Evolutionary conservation across 1,140 invertebrate genomes (phyloP).

Genomic region (Gonioctena quinquepunctata): DNA sequence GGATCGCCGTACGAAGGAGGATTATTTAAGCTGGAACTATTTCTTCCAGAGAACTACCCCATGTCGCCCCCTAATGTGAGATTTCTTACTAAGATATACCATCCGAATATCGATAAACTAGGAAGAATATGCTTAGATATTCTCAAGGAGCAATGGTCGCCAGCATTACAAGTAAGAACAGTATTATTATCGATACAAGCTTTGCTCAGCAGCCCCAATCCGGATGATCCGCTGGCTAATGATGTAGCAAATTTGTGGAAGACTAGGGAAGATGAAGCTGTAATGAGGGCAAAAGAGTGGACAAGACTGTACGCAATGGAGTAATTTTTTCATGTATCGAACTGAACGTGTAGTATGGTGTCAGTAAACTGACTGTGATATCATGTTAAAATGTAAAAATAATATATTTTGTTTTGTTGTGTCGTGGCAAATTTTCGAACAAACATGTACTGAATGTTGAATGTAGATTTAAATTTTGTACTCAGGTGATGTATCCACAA

Average conservation of each 20-base stretch:
- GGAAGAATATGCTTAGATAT: constrained; percentile 81
- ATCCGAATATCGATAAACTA: constrained; percentile 82
- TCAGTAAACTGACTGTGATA: constrained; percentile 36
- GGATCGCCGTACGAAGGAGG: constrained; percentile 76
- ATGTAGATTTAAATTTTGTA: not conserved
- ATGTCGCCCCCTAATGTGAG: constrained; percentile 78
- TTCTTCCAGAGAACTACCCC: constrained; percentile 80
- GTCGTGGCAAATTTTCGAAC: not conserved
- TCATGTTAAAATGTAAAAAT: constrained; percentile 15
- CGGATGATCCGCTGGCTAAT: constrained; percentile 74
- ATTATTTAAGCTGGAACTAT: constrained; percentile 77
- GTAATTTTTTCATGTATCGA: constrained; percentile 21
- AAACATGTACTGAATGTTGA: not conserved
- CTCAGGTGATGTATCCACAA: not conserved
- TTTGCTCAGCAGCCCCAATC: constrained; percentile 74
- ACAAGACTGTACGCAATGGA: constrained; percentile 69
- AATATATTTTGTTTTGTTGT: constrained; percentile 10
- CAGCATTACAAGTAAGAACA: constrained; percentile 78
- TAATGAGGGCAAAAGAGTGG: constrained; percentile 76
- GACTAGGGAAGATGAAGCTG: constrained; percentile 74
- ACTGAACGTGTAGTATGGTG: not conserved
- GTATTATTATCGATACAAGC: constrained; percentile 80
- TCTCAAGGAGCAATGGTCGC: constrained; percentile 84
- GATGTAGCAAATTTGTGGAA: constrained; percentile 77
- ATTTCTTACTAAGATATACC: constrained; percentile 82